A percentile compares a stretch with the other conserved stretches of the same genome.
These are phyloP conservation scores for Melanostoma scalare DNA, from an alignment of 2,888 invertebrate genomes.

Conservation along the genomic window DNA sequence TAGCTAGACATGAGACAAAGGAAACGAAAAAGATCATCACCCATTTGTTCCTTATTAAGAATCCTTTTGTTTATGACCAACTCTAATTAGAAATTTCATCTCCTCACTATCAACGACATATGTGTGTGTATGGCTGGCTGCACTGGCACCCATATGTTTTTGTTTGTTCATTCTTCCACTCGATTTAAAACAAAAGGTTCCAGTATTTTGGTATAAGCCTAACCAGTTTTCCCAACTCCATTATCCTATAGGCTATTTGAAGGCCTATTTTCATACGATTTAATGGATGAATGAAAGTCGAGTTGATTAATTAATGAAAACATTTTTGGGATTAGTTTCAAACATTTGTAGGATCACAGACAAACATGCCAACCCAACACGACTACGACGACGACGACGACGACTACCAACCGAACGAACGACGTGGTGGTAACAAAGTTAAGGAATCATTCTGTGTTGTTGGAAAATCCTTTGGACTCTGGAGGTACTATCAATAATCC, in stretches of 20 bases:
- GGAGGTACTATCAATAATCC: slow-evolving; percentile 27
- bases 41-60: no score
- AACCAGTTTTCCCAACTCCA: background rate
- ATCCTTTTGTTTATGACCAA: no score
- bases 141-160: no score
- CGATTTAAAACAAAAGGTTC: no score
- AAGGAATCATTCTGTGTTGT: slow-evolving; percentile 7
- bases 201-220: no score
- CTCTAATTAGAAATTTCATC: no score
- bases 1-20: no score
- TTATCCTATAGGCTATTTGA: background rate
- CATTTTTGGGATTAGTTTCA: slow-evolving; percentile 41
- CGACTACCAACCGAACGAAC: background rate
- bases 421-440: background rate
- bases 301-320: slow-evolving; percentile 48
- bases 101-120: no score
- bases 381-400: background rate
- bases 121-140: no score
- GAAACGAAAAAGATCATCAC: no score
- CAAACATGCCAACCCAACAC: slow-evolving; percentile 2
- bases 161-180: no score
- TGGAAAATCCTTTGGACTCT: background rate
- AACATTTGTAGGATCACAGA: slow-evolving; percentile 29
- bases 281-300: slow-evolving; percentile 14
- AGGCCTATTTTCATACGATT: slow-evolving; percentile 19